Conservation (phyloP, 2,113 vertebrate species). For the Hucho hucho region DNA sequence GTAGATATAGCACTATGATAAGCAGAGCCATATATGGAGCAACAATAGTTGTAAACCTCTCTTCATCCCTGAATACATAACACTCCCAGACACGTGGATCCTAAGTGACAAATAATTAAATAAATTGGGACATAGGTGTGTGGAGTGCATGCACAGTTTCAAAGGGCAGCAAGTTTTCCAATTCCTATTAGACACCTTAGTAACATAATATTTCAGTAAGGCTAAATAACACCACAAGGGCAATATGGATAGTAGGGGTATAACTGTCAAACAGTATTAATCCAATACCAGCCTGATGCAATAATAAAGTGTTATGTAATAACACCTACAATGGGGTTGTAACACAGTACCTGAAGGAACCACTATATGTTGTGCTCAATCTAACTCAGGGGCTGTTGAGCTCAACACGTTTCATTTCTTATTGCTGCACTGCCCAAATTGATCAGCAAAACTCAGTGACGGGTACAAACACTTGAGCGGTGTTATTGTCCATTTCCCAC, state of each 20-base stretch:
- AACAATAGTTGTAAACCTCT: not conserved
- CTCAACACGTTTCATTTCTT: no score
- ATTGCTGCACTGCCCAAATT: no score
- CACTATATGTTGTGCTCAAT: constrained; percentile 21
- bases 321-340: constrained; percentile 1
- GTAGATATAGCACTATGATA: no score
- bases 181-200: not conserved
- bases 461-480: not conserved
- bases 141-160: not conserved
- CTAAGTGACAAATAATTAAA: not conserved
- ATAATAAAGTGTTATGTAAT: constrained; percentile 9
- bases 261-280: not conserved
- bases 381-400: not conserved
- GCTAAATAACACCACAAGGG: constrained; percentile 45
- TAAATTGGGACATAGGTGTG: not conserved
- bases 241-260: not conserved
- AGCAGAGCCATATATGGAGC: not conserved
- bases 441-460: not conserved
- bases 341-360: constrained; percentile 46
- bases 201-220: constrained; percentile 14
- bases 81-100: not conserved
- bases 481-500: not conserved
- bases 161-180: not conserved
- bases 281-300: constrained; percentile 11
- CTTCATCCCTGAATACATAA: not conserved